These are phyloP conservation scores for Chromoteleia sp. DNA, from an alignment of 2,888 invertebrate genomes.

Conservation along the genomic window DNA sequence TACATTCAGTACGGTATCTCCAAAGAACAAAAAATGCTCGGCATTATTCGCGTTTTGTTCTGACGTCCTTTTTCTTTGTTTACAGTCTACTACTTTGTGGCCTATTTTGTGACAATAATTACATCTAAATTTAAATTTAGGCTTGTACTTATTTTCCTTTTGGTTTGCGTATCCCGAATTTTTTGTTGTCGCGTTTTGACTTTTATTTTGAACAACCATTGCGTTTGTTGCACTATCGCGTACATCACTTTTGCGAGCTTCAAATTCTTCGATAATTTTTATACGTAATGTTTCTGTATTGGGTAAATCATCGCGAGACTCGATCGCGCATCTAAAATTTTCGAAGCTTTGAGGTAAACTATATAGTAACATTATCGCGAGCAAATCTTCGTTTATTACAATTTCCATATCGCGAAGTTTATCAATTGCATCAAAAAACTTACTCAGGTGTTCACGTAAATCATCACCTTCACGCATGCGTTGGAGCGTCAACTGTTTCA, in stretches of 20 bases:
- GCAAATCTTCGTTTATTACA: constrained; percentile 26
- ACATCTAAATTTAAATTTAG: no score
- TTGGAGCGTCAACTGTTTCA: constrained; percentile 22
- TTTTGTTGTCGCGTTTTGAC: no score
- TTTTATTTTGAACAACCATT: no score
- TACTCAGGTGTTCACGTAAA: constrained; percentile 19
- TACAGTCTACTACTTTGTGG: no score
- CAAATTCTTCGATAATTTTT: constrained; percentile 45
- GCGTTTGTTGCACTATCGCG: constrained; percentile 11
- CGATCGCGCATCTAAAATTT: constrained; percentile 61
- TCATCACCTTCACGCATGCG: constrained; percentile 23
- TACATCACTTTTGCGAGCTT: constrained; percentile 18
- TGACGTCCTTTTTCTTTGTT: no score
- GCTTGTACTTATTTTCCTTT: no score
- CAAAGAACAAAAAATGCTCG: no score
- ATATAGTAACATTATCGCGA: constrained; percentile 32
- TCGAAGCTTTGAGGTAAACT: constrained; percentile 34
- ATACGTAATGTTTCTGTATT: constrained; percentile 39
- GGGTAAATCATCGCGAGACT: constrained; percentile 62
- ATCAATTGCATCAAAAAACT: constrained; percentile 55
- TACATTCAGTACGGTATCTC: no score
- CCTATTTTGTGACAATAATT: no score
- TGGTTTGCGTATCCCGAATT: no score
- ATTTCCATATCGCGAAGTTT: constrained; percentile 50
- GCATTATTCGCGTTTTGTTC: no score